Evolutionary conservation across 1,140 invertebrate genomes (phyloP), one percentile per base, ranked within the genome.

Genomic region (Drosophila erecta): DNA sequence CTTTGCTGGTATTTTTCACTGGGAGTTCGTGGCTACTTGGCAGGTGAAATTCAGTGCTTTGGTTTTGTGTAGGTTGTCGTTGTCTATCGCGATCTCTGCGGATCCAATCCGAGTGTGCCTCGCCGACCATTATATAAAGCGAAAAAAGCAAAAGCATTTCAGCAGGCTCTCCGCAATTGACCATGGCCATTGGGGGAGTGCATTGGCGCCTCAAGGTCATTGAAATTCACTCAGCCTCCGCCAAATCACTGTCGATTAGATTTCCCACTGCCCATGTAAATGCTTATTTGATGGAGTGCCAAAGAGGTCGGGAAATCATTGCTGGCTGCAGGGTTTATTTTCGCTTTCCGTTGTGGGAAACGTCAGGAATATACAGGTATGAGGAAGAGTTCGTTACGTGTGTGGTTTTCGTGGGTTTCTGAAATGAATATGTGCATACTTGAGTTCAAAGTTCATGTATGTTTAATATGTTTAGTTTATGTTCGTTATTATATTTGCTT

Each of bases 201-300:
- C 72, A 86, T 50, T 70, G 72, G 50, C 74, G 78, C 78, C 79
- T 76, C 83, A 89, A 90, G 85, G 85, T 90, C 85, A 89, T 89
- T 89, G 84, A 80, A 80, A 90, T 90, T 61, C 27, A 40, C 50
- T 47, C 37, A 37, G 43, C 64, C 64, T 55, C 10, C 35, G 41
- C 40, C 15, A 33, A 27, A 41, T 56, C 27, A 24, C 17, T 17
- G 64, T 27, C 41, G 57, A 70, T 70, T 70, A 40, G 35, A 70
- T 57, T 40, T 27, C 12, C 50, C 33, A 44, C 64, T 33, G 33
- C 33, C 49, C 49, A 20, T 43, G 10, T 10, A 30, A 33, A 10
- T 12, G 62, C 5, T 33, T 33, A 24, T 70, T 71, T 41, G 66
- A 71, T 70, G 50, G 12, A 43, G 49, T 54, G 38, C 59, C 59